Evolutionary conservation across 1,140 invertebrate species (phyloP), one percentile per base, ranked within the genome.

Genomic region (Harpegnathos saltator): DNA sequence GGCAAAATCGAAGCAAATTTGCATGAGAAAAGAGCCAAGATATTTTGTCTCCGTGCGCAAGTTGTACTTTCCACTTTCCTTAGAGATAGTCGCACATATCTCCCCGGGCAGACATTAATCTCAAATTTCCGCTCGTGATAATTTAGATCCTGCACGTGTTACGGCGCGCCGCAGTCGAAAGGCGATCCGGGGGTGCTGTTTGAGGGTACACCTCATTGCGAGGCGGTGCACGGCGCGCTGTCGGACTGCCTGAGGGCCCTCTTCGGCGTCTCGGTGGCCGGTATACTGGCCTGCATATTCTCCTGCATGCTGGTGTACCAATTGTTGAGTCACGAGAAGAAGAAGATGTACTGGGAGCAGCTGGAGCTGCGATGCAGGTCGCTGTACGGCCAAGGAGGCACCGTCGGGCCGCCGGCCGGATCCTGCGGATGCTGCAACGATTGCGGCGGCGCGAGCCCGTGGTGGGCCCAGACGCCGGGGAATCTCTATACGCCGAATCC

Each of bases 271-370:
- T 98, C 97, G 3, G 98, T 98, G 1, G 96, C 97, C 84, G 97
- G 98, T 5, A 98, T 98, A 59, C 94, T 98, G 1, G 97, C 98
- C 19, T 98, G 97, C 92, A 98, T 98, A 84, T 98, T 98, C 93
- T 97, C 97, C 38, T 98, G 97, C 91, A 98, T 98, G 97, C 95
- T 98, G 14, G 97, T 98, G 0, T 98, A 98, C 90, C 98, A 98
- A 91, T 94, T 98, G 24, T 93, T 98, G 19, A 97, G 97, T 88
- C 98, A 98, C 92, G 98, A 98, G 93, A 96, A 97, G 80, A 98
- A 98, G 94, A 98, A 98, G 93, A 98, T 98, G 96, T 98, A 98
- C 92, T 98, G 98, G 98, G 97, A 98, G 90, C 97, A 98, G 92
- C 91, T 98, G 91, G 98, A 98, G 90, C 91, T 98, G 29, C 93